Base-by-base conservation (phyloP, 2,113 vertebrate species). In the Felis chaus region DNA sequence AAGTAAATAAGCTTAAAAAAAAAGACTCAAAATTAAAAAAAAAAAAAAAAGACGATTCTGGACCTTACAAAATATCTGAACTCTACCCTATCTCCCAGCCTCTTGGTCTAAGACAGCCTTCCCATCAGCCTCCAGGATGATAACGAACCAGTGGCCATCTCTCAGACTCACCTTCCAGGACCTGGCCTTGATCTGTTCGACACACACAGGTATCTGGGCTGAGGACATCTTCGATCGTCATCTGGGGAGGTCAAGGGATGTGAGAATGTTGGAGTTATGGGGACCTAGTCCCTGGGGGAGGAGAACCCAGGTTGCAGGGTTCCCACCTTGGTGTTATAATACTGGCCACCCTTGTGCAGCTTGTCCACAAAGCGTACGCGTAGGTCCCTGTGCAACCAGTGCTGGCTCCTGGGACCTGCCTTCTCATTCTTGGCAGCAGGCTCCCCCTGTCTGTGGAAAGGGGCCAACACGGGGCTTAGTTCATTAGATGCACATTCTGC, bases 301-400 rank as follows among this genome's bases (percentile, higher is more conserved):
- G 57, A 36, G 19, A 53, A 50, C 29, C 39, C 21, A 29, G 45
- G 27, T 18, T 63, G 53, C 8, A 33, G 39, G 55, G 7, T 45
- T 31, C 63, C 5, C 98, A 99, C 99, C 99, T 99, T 99, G 48
- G 99, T 99, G 97, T 99, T 99, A 98, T 99, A 99, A 98, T 99
- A 99, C 53, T 97, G 98, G n/a, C 99, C 99, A 7, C 99, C 99
- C 97, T 99, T 99, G 95, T 99, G 99, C 53, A 98, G 39, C 97
- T 98, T 99, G 98, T 99, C 99, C 93, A 99, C 99, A 71, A 99
- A 99, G 21, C 99, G 99, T 86, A 99, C 99, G 36, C 98, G 99
- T 65, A 99, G 97, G 98, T 99, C 99, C 69, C 99, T 98, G 98
- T 99, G 99, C 92, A 99, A 98, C 99, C 99, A 99, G 92, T 99